Conservation (phyloP, 2,113 vertebrate genomes). For the Pan paniscus region DNA sequence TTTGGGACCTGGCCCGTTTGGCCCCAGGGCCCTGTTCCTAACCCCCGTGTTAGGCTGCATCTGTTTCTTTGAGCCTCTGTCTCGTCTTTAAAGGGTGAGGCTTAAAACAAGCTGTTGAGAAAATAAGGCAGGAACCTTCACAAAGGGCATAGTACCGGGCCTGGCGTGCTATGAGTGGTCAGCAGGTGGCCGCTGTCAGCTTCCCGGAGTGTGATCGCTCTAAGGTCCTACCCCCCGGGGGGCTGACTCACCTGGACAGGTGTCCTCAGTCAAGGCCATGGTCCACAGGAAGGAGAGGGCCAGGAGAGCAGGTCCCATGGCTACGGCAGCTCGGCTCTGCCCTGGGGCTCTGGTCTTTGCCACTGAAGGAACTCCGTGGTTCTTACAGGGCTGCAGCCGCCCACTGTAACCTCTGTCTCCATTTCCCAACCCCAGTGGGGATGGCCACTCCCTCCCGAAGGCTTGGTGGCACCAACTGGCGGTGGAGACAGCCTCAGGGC, state of each 20-base stretch:
- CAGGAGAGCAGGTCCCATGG: fast-evolving
- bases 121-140: fast-evolving
- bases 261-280: fast-evolving
- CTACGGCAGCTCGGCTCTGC: fast-evolving
- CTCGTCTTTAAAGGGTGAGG: background rate
- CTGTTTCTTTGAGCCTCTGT: background rate
- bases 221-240: no score
- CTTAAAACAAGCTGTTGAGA: fast-evolving
- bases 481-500: background rate
- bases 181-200: fast-evolving
- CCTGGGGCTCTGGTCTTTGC: background rate
- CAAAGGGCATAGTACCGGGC: fast-evolving
- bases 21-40: no score
- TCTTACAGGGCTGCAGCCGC: background rate
- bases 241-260: background rate
- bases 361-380: fast-evolving
- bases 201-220: fast-evolving
- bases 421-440: background rate
- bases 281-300: background rate
- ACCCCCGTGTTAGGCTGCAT: background rate
- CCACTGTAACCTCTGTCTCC: background rate
- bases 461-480: no score
- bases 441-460: background rate
- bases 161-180: fast-evolving
- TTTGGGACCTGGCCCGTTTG: background rate